These are phyloP conservation scores for Glaucomys volans DNA, from an alignment of 2,113 vertebrate species.

Conservation along the genomic window DNA sequence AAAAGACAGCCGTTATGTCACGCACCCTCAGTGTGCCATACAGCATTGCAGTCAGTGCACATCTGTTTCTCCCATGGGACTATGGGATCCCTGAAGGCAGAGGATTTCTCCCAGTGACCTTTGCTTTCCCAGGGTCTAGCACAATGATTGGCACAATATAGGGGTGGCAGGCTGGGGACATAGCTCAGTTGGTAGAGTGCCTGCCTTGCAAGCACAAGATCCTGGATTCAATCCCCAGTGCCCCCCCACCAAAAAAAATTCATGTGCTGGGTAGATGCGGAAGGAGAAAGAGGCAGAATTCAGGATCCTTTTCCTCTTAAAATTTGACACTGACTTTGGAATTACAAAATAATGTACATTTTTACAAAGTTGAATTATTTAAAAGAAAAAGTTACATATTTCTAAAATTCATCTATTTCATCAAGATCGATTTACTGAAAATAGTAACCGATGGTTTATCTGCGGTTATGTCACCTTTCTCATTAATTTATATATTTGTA, in stretches of 20 bases:
- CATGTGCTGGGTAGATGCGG: not conserved
- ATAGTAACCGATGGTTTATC: not conserved
- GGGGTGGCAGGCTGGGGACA: too few relatives aligned
- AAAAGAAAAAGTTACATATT: slow-evolving; percentile 4
- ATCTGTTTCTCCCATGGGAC: not conserved
- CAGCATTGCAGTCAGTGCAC: too few relatives aligned
- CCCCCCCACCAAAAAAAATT: too few relatives aligned
- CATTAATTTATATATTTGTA: not conserved
- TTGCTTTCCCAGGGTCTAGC: not conserved
- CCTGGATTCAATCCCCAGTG: too few relatives aligned
- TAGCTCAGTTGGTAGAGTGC: too few relatives aligned
- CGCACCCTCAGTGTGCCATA: too few relatives aligned
- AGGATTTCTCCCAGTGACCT: not conserved
- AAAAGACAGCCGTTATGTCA: not conserved
- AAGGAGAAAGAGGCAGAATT: not conserved
- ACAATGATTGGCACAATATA: not conserved
- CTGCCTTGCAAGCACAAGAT: too few relatives aligned
- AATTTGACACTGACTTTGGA: not conserved
- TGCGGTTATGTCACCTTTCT: not conserved
- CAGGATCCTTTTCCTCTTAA: not conserved
- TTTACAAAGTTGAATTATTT: slow-evolving; percentile 28
- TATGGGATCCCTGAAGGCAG: not conserved
- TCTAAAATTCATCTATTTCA: slow-evolving; percentile 18
- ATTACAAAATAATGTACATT: slow-evolving; percentile 3
- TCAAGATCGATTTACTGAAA: not conserved